Evolutionary conservation across 2,113 vertebrate species (phyloP).

Genomic region (Rhadina sibilatrix): DNA sequence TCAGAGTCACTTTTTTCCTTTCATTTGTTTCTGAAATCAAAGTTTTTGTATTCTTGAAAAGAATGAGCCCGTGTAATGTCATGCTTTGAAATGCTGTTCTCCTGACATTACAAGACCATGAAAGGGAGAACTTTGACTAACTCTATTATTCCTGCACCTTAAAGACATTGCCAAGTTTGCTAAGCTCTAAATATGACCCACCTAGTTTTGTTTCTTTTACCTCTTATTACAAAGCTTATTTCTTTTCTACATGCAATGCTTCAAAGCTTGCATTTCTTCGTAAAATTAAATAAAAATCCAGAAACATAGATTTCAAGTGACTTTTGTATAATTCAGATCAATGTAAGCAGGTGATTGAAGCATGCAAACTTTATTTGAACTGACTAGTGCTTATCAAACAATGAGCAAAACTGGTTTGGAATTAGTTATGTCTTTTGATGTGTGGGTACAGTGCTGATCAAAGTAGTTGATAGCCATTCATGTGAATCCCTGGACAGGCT

Average conservation of each 20-base stretch:
- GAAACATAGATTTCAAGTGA: background rate
- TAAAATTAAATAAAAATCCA: background rate
- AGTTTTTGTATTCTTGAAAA: constrained; percentile 53
- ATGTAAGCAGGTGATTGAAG: background rate
- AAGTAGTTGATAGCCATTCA: constrained; percentile 5
- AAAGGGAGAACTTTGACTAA: constrained; percentile 25
- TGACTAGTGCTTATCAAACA: background rate
- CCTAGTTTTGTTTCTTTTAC: constrained; percentile 9
- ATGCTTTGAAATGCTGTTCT: constrained; percentile 57
- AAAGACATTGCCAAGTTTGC: background rate
- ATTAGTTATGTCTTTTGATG: constrained; percentile 32
- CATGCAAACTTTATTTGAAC: background rate
- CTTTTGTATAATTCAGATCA: background rate
- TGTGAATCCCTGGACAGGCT: constrained; percentile 5
- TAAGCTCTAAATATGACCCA: constrained; percentile 21
- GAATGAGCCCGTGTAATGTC: background rate
- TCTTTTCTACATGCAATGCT: background rate
- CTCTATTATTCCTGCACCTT: constrained; percentile 26
- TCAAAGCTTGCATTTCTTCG: background rate
- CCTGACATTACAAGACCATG: constrained; percentile 29
- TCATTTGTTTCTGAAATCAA: constrained; percentile 59
- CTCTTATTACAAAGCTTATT: background rate
- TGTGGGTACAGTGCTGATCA: constrained; percentile 38
- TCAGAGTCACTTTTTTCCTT: constrained; percentile 5
- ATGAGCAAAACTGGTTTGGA: background rate